A percentile compares a stretch with the other conserved stretches of the same genome.
Evolutionary conservation across 2,113 vertebrate genomes (phyloP).

Genomic region (Chamaea fasciata): DNA sequence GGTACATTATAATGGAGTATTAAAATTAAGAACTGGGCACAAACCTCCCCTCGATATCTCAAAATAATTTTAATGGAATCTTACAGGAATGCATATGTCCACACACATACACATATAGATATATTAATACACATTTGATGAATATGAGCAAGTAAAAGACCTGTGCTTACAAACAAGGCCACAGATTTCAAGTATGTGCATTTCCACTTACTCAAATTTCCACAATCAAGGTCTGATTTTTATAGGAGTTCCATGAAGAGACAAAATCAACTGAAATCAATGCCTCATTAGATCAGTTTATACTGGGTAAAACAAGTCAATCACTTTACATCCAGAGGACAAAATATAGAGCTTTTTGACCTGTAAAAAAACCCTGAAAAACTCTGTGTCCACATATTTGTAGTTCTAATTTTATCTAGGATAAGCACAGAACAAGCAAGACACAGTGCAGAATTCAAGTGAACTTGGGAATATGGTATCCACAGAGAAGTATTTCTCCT

Average conservation of each 20-base stretch:
- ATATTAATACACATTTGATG: background rate
- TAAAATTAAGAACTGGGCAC: background rate
- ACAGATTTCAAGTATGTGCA: accelerated
- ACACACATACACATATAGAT: background rate
- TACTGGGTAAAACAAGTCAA: background rate
- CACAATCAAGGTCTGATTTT: background rate
- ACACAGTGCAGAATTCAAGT: background rate
- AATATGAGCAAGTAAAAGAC: background rate
- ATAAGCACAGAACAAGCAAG: background rate
- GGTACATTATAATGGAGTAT: background rate
- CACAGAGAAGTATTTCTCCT: constrained; percentile 40
- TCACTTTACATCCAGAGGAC: background rate
- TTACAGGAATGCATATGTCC: background rate
- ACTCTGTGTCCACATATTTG: background rate
- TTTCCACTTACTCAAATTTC: background rate
- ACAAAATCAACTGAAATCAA: background rate
- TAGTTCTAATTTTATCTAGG: background rate
- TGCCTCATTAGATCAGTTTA: background rate
- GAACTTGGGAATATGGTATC: background rate
- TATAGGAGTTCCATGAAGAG: background rate
- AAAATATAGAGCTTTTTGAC: background rate
- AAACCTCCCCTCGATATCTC: background rate
- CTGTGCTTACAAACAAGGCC: background rate
- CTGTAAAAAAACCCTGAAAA: background rate
- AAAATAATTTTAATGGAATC: background rate